Base-by-base conservation (phyloP, 2,113 vertebrate species). In the Thunnus thynnus region DNA sequence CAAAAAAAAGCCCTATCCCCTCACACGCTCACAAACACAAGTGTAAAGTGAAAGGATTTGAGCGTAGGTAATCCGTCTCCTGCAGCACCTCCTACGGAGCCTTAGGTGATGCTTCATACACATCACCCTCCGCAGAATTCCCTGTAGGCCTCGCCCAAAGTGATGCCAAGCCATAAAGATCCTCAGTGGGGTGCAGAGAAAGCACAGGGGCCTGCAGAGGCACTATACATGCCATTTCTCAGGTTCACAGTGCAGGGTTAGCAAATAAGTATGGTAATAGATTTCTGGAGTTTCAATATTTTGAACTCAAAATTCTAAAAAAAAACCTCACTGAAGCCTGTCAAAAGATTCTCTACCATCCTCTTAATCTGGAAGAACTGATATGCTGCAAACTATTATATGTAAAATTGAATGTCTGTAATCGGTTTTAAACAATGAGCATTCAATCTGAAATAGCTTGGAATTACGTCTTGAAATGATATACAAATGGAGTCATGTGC, bases 141-240 rank as follows among this genome's bases (percentile, higher is more conserved):
- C 88, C 88, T 89, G 41, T 12, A 82, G 92, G 90, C 76, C 58
- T 92, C 16, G 77, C 91, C 89, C 72, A 85, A 85, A 88, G 90
- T 88, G 71, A 86, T 88, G 80, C 85, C 72, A 30, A 85, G 76
- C 82, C 78, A 62, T 71, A 78, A 83, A 91, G 79, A 75, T 79
- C 27, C 78, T 85, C 86, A 84, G 77, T 32, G n/a, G 83, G 76
- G 65, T 64, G 65, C 64, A 30, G 10, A 48, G 69, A 14, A 60
- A 51, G 48, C 80, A 64, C 46, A 47, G 68, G 61, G 71, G 60
- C 60, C 57, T 50, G 79, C 46, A 14, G 79, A 76, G 83, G 30
- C 66, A 72, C 55, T 69, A 47, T 82, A 78, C 61, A 27, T 48
- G 73, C 48, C 22, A 51, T 65, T 73, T 76, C 77, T 83, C 27